Conservation (phyloP, 2,888 invertebrate species). For the Heliconius aoede region DNA sequence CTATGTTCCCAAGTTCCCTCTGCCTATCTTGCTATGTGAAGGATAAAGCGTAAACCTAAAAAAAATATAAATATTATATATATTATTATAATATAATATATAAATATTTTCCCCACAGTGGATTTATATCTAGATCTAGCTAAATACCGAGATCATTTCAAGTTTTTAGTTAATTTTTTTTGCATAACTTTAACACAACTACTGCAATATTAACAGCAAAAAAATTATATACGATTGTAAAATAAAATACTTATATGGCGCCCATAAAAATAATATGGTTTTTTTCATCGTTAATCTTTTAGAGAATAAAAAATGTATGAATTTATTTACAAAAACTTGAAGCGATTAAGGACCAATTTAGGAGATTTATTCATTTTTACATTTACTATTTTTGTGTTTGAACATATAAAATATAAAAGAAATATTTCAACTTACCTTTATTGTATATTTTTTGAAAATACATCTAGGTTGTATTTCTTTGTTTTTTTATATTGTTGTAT, state of each 20-base stretch:
- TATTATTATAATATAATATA: too few relatives aligned
- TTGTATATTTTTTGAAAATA: neutral
- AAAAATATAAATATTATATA: too few relatives aligned
- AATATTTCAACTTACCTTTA: neutral
- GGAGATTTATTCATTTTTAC: neutral
- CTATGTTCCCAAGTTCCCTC: neutral
- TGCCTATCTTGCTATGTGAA: neutral
- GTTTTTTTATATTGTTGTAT: too few relatives aligned
- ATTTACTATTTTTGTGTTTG: neutral
- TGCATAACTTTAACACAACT: neutral
- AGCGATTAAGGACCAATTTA: neutral
- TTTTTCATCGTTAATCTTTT: slow-evolving; percentile 1
- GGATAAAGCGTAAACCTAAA: neutral
- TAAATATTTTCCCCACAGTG: too few relatives aligned
- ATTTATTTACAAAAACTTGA: neutral
- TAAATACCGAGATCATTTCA: neutral
- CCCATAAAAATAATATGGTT: slow-evolving; percentile 13
- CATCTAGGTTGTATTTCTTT: too few relatives aligned
- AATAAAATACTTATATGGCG: slow-evolving; percentile 26
- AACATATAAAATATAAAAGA: neutral
- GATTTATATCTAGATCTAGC: neutral
- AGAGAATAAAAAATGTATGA: slow-evolving; percentile 8
- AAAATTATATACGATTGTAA: slow-evolving; percentile 3
- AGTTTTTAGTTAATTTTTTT: neutral
- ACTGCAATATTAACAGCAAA: neutral